Base-by-base conservation (phyloP, 2,797 vertebrate species). In the Sebastes wilsoni region DNA sequence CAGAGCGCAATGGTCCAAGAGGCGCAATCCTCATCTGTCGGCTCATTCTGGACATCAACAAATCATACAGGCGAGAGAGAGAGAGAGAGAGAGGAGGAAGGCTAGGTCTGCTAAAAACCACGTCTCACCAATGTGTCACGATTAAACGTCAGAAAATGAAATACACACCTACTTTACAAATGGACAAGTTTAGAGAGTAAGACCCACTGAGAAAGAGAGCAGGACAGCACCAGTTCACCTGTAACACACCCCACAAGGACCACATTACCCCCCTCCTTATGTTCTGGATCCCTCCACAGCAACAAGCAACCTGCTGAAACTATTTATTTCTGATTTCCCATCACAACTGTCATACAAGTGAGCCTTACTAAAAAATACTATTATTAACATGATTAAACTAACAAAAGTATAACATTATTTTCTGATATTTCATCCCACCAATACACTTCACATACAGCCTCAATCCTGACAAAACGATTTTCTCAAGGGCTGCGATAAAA, bases 181-280 rank as follows among this genome's bases (percentile, higher is more conserved):
- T 46, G 49, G 66, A 66, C 4, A 62, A 61, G 67, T 85, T 64
- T 38, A 76, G 11, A 83, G 65, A 87, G 8, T 32, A 87, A 83
- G 82, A 87, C 81, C 85, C 88, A 82, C 76, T 81, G 66, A 79
- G 28, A 59, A 54, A 68, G 6, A 64, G 34, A 81, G 85, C 77
- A 71, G 59, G 68, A 83, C 66, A 66, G 34, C 76, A 87, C 84
- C 77, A 71, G 79, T 80, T 82, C 82, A 82, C 86, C 82, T 68
- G 38, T 18, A 75, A 80, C 7, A 67, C 11, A 77, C 46, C 72
- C 65, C 49, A 77, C n/a, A 23, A 62, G 59, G 52, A 52, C 11
- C 59, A 67, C 55, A 30, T 49, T 0, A 59, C 36, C 14, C 23
- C 23, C 46, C 30, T 13, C 22, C 20, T 3, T 2, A 8, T 67